Conservation (phyloP, 2,113 vertebrate species). For the Anarrhichthys ocellatus region DNA sequence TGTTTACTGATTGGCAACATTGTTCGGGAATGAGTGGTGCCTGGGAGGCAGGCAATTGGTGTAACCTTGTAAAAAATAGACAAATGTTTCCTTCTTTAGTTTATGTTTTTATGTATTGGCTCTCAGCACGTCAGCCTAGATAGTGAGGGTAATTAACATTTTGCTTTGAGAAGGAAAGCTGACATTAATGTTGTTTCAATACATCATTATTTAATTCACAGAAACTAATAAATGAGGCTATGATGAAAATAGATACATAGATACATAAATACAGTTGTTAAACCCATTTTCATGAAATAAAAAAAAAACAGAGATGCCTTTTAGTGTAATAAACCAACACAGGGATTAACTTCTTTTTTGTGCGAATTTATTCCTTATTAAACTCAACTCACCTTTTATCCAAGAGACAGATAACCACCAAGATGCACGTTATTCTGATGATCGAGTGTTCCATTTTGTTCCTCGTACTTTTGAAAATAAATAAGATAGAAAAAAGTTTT, state of each 20-base stretch:
- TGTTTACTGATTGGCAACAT: constrained; percentile 30
- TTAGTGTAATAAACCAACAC: neutral
- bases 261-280: neutral
- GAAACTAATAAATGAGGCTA: neutral
- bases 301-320: neutral
- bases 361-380: neutral
- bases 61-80: neutral
- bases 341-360: neutral
- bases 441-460: constrained; percentile 76
- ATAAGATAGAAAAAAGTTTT: neutral
- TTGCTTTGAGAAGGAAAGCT: neutral
- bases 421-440: constrained; percentile 70
- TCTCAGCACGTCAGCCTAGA: neutral
- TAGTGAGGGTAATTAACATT: neutral
- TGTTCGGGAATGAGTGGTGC: constrained; percentile 18
- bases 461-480: constrained; percentile 35
- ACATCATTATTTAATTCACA: neutral
- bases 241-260: neutral
- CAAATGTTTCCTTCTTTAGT: neutral
- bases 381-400: constrained; percentile 79
- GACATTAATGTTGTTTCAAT: neutral
- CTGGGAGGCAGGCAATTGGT: neutral
- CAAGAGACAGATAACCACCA: constrained; percentile 74
- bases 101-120: neutral
- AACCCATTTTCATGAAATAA: neutral